Base-by-base conservation (phyloP, 2,113 vertebrate genomes). In the Xerus inauris region DNA sequence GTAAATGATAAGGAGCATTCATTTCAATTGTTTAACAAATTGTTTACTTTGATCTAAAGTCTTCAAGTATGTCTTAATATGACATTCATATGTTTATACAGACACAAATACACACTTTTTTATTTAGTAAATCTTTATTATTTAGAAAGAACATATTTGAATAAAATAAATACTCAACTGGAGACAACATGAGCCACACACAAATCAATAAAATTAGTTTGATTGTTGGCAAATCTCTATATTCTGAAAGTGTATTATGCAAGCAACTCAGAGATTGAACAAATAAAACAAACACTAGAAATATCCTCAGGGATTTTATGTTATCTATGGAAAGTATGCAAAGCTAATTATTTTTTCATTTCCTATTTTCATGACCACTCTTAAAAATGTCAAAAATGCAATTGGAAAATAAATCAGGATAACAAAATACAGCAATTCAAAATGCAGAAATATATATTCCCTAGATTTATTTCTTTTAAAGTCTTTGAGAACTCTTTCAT, bases 341-440 rank as follows among this genome's bases (percentile, higher is more conserved):
- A 94, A 81, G 89, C 91, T 92, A 91, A 92, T 92, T 72, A n/a
- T 59, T 89, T 93, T 95, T 88, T 80, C 14, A 69, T 90, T 92
- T 90, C 14, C 22, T 88, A 14, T 95, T 96, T 89, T 91, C n/a
- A 77, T 77, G 67, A 42, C 10, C 17, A 85, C 54, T 47, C 20
- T 94, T 91, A 88, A 87, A 89, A 72, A 67, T 88, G 32, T 91
- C 67, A 86, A 47, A 90, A 86, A 92, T 85, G 8, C 30, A 94
- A 85, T 1, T 85, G 67, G 12, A 96, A 96, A 91, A 81, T 86
- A 95, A 95, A 96, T 96, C 76, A 92, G 80, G 7, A 77, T 81
- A 20, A 94, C 26, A 90, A 82, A 77, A 89, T 88, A 73, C 28
- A 96, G 24, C 20, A 90, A 95, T 81, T 96, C 22, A 96, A 59